Percentiles rank a stretch among this genome's conserved stretches.
Conservation (phyloP, 2,888 invertebrate species). For the Neria commutata region DNA sequence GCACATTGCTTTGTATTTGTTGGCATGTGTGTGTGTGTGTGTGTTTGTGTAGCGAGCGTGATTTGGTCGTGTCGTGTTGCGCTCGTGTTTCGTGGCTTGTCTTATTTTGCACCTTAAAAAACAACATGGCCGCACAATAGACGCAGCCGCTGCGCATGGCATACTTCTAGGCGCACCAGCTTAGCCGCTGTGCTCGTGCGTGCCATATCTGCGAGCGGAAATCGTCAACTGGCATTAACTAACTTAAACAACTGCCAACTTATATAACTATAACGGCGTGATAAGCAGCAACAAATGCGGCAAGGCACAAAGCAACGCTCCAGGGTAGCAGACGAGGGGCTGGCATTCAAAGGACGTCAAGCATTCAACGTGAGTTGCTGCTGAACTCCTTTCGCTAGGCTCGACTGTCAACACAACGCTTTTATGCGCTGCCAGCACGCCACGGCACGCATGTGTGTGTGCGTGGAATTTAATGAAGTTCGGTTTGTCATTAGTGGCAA, state of each 20-base stretch:
- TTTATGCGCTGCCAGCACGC: slow-evolving; percentile 32
- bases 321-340: not conserved
- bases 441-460: slow-evolving; percentile 28
- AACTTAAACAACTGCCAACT: slow-evolving; percentile 26
- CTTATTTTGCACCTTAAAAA: slow-evolving; percentile 44
- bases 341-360: not conserved
- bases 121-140: slow-evolving; percentile 12
- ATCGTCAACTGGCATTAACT: slow-evolving; percentile 30
- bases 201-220: slow-evolving; percentile 36
- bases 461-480: slow-evolving; percentile 8
- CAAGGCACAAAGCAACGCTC: not conserved
- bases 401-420: slow-evolving; percentile 30
- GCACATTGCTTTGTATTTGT: slow-evolving; percentile 40
- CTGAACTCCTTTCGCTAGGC: slow-evolving; percentile 19
- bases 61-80: not conserved
- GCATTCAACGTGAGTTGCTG: slow-evolving; percentile 8
- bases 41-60: slow-evolving; percentile 11
- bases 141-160: slow-evolving; percentile 25
- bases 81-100: not conserved
- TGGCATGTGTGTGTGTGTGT: slow-evolving; percentile 3
- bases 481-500: not conserved
- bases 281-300: slow-evolving; percentile 16
- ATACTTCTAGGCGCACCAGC: slow-evolving; percentile 26
- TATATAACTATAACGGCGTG: slow-evolving; percentile 29
- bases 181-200: slow-evolving; percentile 19